phyloP scores from a whole-genome alignment of 2,888 invertebrate genomes.

The Rhingia campestris region DNA sequence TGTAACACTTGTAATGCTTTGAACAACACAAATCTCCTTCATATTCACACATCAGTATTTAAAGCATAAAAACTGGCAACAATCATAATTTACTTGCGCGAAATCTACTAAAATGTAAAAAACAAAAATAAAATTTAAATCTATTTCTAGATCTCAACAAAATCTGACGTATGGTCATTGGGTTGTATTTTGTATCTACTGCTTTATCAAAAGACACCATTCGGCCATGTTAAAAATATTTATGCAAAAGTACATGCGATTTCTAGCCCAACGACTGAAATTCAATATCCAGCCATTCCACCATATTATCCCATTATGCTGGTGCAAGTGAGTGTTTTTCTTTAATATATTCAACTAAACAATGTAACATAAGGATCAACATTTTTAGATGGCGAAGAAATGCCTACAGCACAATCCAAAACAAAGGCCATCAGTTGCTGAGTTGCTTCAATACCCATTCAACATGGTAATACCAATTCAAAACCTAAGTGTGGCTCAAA shows the following conservation, averaged over 20 bases:
- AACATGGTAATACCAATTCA: constrained; percentile 82
- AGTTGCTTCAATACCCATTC: constrained; percentile 82
- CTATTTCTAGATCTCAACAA: constrained; percentile 89
- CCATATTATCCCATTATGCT: constrained; percentile 83
- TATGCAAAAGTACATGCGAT: constrained; percentile 91
- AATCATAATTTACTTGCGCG: too few species aligned
- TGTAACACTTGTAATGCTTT: too few species aligned
- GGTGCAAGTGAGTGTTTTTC: constrained; percentile 78
- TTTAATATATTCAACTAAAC: not conserved
- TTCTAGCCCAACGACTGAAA: constrained; percentile 87
- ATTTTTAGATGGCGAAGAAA: constrained; percentile 79
- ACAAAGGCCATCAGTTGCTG: constrained; percentile 80
- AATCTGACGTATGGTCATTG: constrained; percentile 98
- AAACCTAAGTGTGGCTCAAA: constrained; percentile 77
- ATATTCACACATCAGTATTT: too few species aligned
- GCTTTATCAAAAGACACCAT: constrained; percentile 95
- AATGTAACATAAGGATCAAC: not conserved
- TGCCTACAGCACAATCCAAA: constrained; percentile 82
- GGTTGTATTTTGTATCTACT: constrained; percentile 98
- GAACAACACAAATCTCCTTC: too few species aligned
- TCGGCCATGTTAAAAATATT: constrained; percentile 89
- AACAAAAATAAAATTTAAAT: not conserved
- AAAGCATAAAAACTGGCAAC: too few species aligned
- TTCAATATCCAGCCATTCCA: constrained; percentile 87
- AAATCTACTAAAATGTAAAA: not conserved